Evolutionary conservation across 1,140 invertebrate species (phyloP), one percentile per base, ranked within the genome.

Genomic region (Papilio xuthus): DNA sequence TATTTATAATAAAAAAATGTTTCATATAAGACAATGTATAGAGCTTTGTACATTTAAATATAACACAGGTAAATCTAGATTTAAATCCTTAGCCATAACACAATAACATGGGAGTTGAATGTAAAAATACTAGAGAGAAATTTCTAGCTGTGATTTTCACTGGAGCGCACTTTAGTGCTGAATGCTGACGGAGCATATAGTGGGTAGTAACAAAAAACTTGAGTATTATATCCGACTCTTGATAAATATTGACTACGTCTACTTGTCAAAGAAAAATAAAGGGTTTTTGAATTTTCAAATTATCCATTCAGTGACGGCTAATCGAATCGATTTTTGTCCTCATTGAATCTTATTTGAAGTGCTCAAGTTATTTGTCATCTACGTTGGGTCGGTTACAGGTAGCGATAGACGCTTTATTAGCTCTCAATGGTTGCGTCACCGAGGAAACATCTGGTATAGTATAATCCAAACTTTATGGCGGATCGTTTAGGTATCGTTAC

Each of bases 21-120:
- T 86, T 88, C 88, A 88, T 90, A 86, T 93, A 93, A 92, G 90
- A 91, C 87, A 93, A 91, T 93, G 92, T 94, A 94, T 94, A 93
- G 92, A 94, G 92, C 92, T 94, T 94, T 88, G 89, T 94, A 94
- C 86, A 85, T 85, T 85, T 92, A 93, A 92, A 91, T 93, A 89
- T 88, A 87, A 92, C 84, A 90, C 88, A 92, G 88, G 88, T 91
- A 84, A 89, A 88, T 86, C 90, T 92, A 92, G 87, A 89, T 85
- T 86, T 85, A 88, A 92, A 88, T 90, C 85, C 81, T 85, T 92
- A 90, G 85, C 85, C 81, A 81, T 85, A 84, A 87, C 80, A 86
- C 80, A 87, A 82, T 87, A 85, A 84, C 82, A 82, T 84, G 82
- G 83, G 82, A 85, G 81, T 85, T 79, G 78, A 85, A 81, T 84